Percentiles rank a stretch among this genome's conserved stretches.
phyloP scores from a whole-genome alignment of 2,113 vertebrate species.

The Hystrix brachyura region DNA sequence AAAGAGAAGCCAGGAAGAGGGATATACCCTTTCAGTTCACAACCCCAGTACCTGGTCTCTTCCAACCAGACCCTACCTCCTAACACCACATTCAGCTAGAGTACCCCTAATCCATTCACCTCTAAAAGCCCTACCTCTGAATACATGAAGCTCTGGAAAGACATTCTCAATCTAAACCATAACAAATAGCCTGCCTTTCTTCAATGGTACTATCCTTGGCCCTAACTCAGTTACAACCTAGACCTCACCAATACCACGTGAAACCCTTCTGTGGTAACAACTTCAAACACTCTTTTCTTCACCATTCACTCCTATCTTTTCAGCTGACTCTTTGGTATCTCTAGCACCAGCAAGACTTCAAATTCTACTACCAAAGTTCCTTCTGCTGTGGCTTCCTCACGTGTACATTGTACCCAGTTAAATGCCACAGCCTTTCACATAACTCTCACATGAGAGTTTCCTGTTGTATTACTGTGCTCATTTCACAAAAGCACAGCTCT shows the following conservation, averaged over 20 bases:
- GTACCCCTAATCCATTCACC: neutral
- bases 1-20: neutral
- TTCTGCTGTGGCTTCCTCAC: too few species aligned
- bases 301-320: neutral
- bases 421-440: neutral
- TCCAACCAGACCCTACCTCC: neutral
- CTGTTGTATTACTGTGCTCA: neutral
- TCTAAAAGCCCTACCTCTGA: neutral
- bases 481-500: neutral
- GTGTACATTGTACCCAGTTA: too few species aligned
- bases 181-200: neutral
- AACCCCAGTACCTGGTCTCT: neutral
- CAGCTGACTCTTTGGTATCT: neutral
- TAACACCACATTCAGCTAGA: neutral
- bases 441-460: neutral
- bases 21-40: neutral
- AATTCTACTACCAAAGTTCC: neutral
- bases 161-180: neutral
- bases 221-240: neutral
- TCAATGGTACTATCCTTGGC: neutral
- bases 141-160: neutral
- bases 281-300: neutral
- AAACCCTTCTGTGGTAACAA: neutral
- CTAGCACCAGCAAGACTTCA: neutral
- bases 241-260: neutral